Evolutionary conservation across 2,888 invertebrate species (phyloP), one percentile per base, ranked within the genome.

Genomic region (Dimorphilus gyrociliatus): DNA sequence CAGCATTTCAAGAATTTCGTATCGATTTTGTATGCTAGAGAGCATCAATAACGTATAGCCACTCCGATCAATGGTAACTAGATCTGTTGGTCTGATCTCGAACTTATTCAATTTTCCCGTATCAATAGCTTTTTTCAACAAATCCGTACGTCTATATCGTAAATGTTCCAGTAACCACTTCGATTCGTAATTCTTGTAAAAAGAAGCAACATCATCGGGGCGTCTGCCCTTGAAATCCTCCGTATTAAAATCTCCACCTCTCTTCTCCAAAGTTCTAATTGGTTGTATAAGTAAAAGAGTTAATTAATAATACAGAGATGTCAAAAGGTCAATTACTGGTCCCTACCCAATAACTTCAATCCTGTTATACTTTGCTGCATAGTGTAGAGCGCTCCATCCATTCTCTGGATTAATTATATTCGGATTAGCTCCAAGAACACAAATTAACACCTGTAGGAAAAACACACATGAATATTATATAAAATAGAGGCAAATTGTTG

Each of bases 191-290:
- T 14, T 15, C 12, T 10, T n/a, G 12, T 19, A 13, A 4, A 3
- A 7, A 7, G 14, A 14, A 23, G 41, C 38, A 16, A 44, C 19
- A 32, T 56, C 54, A 31, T 56, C 56, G 5, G 56, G 46, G 18
- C 48, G 40, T n/a, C 42, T 38, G 2, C 46, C 45, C 15, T 44
- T 34, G 13, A 42, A 37, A 26, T 50, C 51, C 26, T 54, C 55
- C 16, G 44, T 29, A 33, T 55, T 56, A 13, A 50, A 45, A 35
- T 56, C 53, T 18, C 50, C 53, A 18, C 55, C 56, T 27, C 55
- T 36, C 16, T 47, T 45, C 3, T 55, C 38, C 16, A 55, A 36
- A 37, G 45, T 45, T 16, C 55, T 55, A n/a, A n/a, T n/a, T n/a
- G n/a, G n/a, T n/a, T n/a, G n/a, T n/a, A n/a, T n/a, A n/a, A n/a